phyloP scores from a whole-genome alignment of 2,797 vertebrate species.

The Rhinichthys osculus region DNA sequence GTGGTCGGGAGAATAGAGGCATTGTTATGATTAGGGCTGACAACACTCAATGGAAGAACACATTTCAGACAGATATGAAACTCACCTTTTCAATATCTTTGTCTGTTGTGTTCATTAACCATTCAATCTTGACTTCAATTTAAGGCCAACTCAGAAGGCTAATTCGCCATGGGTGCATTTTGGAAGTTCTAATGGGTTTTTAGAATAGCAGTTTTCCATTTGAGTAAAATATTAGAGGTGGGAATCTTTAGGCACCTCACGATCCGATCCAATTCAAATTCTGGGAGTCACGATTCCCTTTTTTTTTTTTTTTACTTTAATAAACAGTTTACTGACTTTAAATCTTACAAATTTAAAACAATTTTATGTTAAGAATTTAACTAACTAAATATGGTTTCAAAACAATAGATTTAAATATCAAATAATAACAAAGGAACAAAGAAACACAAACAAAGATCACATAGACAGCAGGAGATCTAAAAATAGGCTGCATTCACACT shows the following conservation, averaged over 20 bases:
- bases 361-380: background rate
- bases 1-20: background rate
- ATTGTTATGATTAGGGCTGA: constrained; percentile 41
- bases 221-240: background rate
- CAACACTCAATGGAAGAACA: background rate
- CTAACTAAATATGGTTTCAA: background rate
- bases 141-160: background rate
- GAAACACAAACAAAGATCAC: background rate
- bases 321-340: background rate
- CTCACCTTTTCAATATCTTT: background rate
- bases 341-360: background rate
- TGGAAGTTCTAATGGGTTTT: background rate
- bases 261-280: background rate
- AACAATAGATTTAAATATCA: background rate
- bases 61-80: constrained; percentile 1
- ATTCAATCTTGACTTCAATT: background rate
- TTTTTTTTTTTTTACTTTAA: background rate
- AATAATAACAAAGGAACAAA: background rate
- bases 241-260: background rate
- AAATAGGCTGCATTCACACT: background rate
- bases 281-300: background rate
- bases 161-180: background rate
- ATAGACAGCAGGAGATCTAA: background rate
- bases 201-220: background rate
- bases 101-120: background rate